Percentiles rank a stretch among this genome's conserved stretches.
Evolutionary conservation across 2,113 vertebrate genomes (phyloP).

Genomic region (Grallaria varia): DNA sequence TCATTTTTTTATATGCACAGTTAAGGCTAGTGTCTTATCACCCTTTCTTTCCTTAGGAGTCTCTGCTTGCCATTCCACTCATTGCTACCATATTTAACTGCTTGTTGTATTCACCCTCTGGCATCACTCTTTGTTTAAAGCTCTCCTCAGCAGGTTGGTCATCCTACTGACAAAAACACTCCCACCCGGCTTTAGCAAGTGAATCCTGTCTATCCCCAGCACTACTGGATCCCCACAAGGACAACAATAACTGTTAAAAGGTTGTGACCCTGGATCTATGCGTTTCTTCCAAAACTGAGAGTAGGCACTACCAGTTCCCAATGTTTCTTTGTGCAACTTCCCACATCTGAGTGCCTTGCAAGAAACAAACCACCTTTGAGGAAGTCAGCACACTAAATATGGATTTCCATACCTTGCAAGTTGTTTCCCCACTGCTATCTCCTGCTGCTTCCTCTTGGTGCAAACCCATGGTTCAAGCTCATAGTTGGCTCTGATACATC

Average conservation of each 20-base stretch:
- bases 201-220: neutral
- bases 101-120: neutral
- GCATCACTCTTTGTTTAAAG: neutral
- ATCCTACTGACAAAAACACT: neutral
- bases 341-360: neutral
- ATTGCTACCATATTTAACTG: neutral
- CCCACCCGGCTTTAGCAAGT: neutral
- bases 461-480: neutral
- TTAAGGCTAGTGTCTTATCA: neutral
- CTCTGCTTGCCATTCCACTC: neutral
- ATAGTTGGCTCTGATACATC: rapidly evolving
- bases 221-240: neutral
- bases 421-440: neutral
- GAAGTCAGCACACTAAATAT: neutral
- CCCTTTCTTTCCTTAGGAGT: neutral
- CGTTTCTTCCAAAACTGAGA: neutral
- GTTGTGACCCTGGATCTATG: neutral
- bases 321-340: neutral
- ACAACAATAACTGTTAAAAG: neutral
- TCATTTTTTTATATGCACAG: neutral
- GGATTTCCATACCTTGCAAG: neutral
- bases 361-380: neutral
- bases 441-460: neutral
- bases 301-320: neutral
- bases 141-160: neutral